Evolutionary conservation across 2,888 invertebrate genomes (phyloP).

Genomic region (Clusia tigrina): DNA sequence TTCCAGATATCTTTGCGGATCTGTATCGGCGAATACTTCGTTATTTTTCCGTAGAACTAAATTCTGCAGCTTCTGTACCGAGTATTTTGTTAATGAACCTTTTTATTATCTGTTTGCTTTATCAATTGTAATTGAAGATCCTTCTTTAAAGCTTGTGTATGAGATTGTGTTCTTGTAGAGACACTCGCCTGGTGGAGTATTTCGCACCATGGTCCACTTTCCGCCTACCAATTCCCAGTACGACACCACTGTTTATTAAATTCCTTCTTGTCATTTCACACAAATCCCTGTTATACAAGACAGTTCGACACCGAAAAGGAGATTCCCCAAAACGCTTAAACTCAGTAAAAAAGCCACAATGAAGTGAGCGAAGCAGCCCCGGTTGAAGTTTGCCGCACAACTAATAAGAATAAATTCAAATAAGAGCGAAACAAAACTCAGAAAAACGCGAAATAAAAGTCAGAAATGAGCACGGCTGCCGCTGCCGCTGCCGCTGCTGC

Average conservation of each 20-base stretch:
- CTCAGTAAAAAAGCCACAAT: no score
- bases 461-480: not conserved
- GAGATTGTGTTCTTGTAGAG: no score
- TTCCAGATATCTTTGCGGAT: no score
- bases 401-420: conserved; percentile 46
- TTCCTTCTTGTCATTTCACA: conserved; percentile 16
- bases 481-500: not conserved
- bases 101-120: not conserved
- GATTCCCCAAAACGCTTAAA: conserved; percentile 37
- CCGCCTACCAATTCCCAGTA: no score
- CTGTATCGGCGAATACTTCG: no score
- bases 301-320: conserved; percentile 43
- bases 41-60: no score
- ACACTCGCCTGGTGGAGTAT: no score
- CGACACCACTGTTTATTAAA: not conserved
- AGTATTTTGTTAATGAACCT: no score
- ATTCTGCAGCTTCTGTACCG: no score
- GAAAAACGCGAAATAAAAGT: not conserved
- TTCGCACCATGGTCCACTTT: no score
- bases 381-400: conserved; percentile 53
- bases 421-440: not conserved
- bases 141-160: no score
- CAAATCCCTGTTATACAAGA: conserved; percentile 41
- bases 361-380: conserved; percentile 49
- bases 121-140: not conserved